Conservation (phyloP, 2,113 vertebrate species). For the Alosa alosa region DNA sequence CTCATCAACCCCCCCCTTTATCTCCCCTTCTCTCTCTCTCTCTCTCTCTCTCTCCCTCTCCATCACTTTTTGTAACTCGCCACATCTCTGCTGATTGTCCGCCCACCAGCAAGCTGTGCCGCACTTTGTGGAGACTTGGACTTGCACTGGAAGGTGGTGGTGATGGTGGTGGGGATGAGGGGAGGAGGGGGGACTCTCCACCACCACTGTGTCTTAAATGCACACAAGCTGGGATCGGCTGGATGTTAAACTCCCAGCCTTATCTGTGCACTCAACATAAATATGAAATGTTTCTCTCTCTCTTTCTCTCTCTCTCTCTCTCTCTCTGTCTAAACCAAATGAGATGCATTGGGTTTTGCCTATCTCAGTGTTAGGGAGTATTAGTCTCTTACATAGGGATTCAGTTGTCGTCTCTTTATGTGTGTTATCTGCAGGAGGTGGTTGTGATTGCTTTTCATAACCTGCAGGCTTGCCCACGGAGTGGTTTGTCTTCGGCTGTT, state of each 20-base stretch:
- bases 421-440: conserved; percentile 40
- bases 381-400: background rate
- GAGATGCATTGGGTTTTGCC: conserved; percentile 8
- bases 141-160: background rate
- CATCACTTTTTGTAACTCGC: conserved; percentile 43
- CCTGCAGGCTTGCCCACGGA: conserved; percentile 45
- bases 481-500: conserved; percentile 38
- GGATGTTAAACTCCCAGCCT: background rate
- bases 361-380: background rate
- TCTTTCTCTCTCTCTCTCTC: background rate
- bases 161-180: background rate
- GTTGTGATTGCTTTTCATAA: conserved; percentile 56
- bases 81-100: conserved; percentile 54
- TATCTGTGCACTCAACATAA: background rate
- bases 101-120: conserved; percentile 69
- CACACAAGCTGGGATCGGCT: conserved; percentile 30
- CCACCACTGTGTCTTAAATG: conserved; percentile 33
- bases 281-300: background rate
- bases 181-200: background rate
- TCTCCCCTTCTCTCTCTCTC: background rate
- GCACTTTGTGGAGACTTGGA: background rate
- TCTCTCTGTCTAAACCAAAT: conserved; percentile 25
- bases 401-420: background rate
- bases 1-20: background rate
- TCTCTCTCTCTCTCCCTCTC: conserved; percentile 31